Base-by-base conservation (phyloP, 2,113 vertebrate genomes). In the Felis chaus region DNA sequence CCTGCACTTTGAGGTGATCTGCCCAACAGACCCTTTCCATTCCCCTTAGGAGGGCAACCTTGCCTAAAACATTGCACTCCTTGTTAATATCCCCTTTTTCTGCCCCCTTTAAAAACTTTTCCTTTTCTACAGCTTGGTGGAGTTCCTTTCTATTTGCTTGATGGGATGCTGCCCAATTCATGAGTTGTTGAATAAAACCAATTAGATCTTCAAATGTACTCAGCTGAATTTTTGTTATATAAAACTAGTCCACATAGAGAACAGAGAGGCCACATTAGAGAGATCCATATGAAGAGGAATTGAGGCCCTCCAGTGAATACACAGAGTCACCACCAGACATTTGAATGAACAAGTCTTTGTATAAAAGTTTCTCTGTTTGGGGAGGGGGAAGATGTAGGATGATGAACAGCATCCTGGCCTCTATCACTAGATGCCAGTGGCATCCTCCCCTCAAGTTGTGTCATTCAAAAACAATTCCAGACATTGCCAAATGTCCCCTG, bases 391-490 rank as follows among this genome's bases (percentile, higher is more conserved):
- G 14, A 12, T 78, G 7, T 31, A 80, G 7, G 7, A 48, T 14
- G 29, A 63, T 66, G 15, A 78, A 11, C 13, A 55, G 18, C 53
- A 65, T 66, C 9, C 36, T 80, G 68, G 2, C 9, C 14, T 74
- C 45, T 76, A 18, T 33, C 41, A 31, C 12, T 33, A 96, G 25
- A 83, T 48, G 45, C 7, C 19, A 83, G 11, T 45, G 33, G 39
- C 31, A 79, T 0, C 3, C 41, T 5, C 45, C 10, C 10, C 5
- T 16, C 33, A 73, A 69, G 39, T 33, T 92, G 19, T 96, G 55
- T 86, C 23, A 68, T 69, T 36, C 12, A 69, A n/a, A 94, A 96
- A 1, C 69, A 14, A 92, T 83, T 83, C 27, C 31, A 86, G 7
- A 80, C 19, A 66, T n/a, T 25, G 29, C 27, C 14, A 80, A 36